Evolutionary conservation across 92 coral and sea anemone species (phyloP).

Genomic region (Zoanthus gigantus): DNA sequence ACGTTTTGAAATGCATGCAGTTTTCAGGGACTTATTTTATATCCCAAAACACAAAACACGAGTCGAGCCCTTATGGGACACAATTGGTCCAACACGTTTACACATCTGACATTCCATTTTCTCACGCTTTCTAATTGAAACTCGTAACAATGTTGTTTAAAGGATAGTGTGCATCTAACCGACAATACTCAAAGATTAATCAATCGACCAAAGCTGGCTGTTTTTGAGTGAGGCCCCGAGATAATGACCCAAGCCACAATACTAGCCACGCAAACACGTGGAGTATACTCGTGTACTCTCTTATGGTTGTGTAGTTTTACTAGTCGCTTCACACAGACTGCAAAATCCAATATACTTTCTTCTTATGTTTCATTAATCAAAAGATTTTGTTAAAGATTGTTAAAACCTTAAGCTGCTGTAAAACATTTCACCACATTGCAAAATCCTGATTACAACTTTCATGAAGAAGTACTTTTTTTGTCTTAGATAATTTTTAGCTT

Average conservation of each 20-base stretch:
- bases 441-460: not conserved
- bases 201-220: conserved; percentile 76
- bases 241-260: conserved; percentile 72
- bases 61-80: conserved; percentile 58
- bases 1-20: conserved; percentile 74
- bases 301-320: not conserved
- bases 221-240: conserved; percentile 80
- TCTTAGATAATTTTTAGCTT: not conserved
- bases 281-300: conserved; percentile 37
- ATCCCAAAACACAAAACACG: conserved; percentile 72
- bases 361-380: not conserved
- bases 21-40: conserved; percentile 56
- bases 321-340: not conserved
- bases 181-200: conserved; percentile 89
- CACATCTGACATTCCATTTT: conserved; percentile 80
- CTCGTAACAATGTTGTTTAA: conserved; percentile 79
- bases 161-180: conserved; percentile 65
- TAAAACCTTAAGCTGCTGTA: not conserved
- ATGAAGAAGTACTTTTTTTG: not conserved
- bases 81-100: conserved; percentile 73
- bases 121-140: conserved; percentile 67
- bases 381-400: not conserved
- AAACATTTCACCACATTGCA: not conserved
- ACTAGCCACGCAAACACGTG: conserved; percentile 68
- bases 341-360: not conserved